Evolutionary conservation across 2,888 invertebrate species (phyloP).

Genomic region (Rhopalosiphum nymphaeae): DNA sequence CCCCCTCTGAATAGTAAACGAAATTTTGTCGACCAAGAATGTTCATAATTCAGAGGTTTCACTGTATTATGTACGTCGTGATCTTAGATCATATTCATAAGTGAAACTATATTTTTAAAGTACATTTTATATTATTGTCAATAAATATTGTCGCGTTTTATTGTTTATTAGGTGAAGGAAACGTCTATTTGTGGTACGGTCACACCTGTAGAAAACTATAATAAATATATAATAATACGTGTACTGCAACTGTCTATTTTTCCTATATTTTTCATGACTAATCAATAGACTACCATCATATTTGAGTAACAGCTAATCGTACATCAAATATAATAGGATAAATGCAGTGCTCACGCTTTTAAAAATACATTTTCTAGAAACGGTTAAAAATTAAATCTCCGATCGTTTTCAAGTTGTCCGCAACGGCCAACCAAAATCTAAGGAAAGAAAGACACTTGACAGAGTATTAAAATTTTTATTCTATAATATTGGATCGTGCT

Average conservation of each 20-base stretch:
- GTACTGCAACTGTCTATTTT: neutral
- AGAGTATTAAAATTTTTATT: neutral
- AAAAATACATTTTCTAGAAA: neutral
- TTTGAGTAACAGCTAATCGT: neutral
- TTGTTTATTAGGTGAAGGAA: too few relatives aligned
- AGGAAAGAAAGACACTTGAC: accelerated
- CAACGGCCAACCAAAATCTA: neutral
- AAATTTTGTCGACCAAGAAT: too few relatives aligned
- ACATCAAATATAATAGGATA: neutral
- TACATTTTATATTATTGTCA: too few relatives aligned
- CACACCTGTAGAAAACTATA: neutral
- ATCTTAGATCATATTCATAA: too few relatives aligned
- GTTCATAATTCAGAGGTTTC: too few relatives aligned
- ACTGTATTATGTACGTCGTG: too few relatives aligned
- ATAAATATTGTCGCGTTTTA: too few relatives aligned
- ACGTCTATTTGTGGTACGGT: too few relatives aligned
- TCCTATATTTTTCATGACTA: neutral
- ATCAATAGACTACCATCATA: neutral
- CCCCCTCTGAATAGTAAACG: too few relatives aligned
- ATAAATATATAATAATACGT: neutral
- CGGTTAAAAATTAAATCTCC: neutral
- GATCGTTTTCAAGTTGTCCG: neutral
- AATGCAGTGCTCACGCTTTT: neutral
- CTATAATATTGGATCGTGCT: neutral
- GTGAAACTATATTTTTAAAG: too few relatives aligned